A percentile compares a stretch with the other conserved stretches of the same genome.
Evolutionary conservation across 2,797 vertebrate species (phyloP).

Genomic region (Esox lucius): DNA sequence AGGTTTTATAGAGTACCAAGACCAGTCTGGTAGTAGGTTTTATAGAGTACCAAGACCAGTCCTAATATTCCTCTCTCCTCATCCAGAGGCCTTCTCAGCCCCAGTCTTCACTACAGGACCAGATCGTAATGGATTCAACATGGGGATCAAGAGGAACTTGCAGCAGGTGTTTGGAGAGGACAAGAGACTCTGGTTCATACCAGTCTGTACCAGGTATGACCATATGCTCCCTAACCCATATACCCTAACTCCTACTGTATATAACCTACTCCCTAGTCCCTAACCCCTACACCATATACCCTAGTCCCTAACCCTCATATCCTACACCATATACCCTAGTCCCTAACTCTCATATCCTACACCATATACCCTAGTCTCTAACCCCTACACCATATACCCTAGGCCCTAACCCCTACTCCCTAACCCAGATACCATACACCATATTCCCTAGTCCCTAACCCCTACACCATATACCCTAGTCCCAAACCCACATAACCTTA

Average conservation of each 20-base stretch:
- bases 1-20: too few species aligned
- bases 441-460: too few species aligned
- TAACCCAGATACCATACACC: too few species aligned
- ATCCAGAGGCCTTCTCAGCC: slow-evolving; percentile 93
- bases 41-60: not conserved
- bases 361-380: too few species aligned
- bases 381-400: not conserved
- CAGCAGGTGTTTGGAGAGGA: slow-evolving; percentile 93
- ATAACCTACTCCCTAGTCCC: not conserved
- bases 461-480: too few species aligned
- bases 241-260: not conserved
- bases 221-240: not conserved
- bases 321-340: not conserved
- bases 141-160: slow-evolving; percentile 87
- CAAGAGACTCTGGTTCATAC: slow-evolving; percentile 89
- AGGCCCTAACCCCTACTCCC: too few species aligned
- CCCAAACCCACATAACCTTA: too few species aligned
- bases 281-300: not conserved
- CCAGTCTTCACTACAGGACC: slow-evolving; percentile 89
- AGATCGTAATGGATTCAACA: slow-evolving; percentile 94
- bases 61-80: not conserved
- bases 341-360: too few species aligned
- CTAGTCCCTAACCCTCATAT: not conserved
- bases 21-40: not conserved
- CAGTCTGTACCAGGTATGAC: slow-evolving; percentile 87